phyloP scores from a whole-genome alignment of 2,113 vertebrate genomes.

The Sardina pilchardus region DNA sequence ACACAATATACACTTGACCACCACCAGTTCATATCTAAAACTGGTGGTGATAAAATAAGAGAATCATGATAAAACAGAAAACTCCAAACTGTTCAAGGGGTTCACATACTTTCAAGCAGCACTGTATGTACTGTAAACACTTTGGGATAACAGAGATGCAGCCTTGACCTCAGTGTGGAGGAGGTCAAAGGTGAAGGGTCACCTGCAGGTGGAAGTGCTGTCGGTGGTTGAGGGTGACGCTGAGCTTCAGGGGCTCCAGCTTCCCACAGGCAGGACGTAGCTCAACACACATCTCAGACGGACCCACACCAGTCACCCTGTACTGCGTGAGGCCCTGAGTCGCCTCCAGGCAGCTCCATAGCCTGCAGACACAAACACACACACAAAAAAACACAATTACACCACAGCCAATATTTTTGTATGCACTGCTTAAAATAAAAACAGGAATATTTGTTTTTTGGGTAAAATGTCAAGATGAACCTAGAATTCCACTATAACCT shows the following conservation, averaged over 20 bases:
- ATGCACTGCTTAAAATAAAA: too few relatives aligned
- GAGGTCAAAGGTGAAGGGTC: not conserved
- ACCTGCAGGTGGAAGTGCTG: conserved; percentile 67
- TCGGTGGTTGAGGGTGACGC: conserved; percentile 53
- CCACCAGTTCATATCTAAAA: too few relatives aligned
- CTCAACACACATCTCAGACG: conserved; percentile 63
- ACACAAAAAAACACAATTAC: not conserved
- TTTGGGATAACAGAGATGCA: not conserved
- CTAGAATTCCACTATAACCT: too few relatives aligned
- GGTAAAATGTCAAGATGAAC: too few relatives aligned
- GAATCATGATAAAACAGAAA: too few relatives aligned
- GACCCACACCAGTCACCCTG: conserved; percentile 55
- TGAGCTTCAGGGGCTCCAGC: conserved; percentile 60
- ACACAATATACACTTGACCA: too few relatives aligned
- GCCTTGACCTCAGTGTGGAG: too few relatives aligned
- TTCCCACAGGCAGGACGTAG: conserved; percentile 56
- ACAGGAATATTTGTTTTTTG: too few relatives aligned
- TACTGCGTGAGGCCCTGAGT: conserved; percentile 53
- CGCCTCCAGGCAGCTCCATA: conserved; percentile 48
- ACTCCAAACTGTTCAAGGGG: too few relatives aligned
- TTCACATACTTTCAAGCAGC: too few relatives aligned
- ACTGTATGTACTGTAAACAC: too few relatives aligned
- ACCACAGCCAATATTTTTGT: not conserved
- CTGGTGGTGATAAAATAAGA: too few relatives aligned
- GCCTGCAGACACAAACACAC: conserved; percentile 46